phyloP scores from a whole-genome alignment of 2,113 vertebrate species.

The Petroica traversi region DNA sequence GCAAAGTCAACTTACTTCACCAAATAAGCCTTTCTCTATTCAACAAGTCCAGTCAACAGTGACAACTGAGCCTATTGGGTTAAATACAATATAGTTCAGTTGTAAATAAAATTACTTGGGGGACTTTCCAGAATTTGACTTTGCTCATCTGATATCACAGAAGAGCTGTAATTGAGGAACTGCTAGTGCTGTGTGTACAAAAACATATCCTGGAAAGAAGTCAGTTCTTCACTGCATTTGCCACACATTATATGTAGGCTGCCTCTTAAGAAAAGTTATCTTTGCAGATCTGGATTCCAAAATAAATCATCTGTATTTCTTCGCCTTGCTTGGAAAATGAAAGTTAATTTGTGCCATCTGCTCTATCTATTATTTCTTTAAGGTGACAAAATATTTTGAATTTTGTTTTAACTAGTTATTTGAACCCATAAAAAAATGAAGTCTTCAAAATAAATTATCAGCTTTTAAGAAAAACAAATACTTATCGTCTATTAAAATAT shows the following conservation, averaged over 20 bases:
- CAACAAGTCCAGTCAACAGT: neutral
- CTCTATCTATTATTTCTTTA: neutral
- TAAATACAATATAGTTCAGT: neutral
- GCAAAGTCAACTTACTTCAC: slow-evolving; percentile 26
- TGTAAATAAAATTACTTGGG: neutral
- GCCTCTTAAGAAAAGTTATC: neutral
- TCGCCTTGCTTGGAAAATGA: neutral
- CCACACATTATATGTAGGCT: neutral
- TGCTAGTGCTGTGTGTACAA: neutral
- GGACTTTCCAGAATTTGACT: neutral
- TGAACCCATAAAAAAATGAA: neutral
- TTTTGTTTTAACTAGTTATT: neutral
- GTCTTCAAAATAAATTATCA: neutral
- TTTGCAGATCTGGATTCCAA: neutral
- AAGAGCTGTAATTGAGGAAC: neutral
- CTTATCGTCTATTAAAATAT: neutral
- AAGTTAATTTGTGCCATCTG: neutral
- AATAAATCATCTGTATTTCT: neutral
- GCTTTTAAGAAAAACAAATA: neutral
- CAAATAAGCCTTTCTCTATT: neutral
- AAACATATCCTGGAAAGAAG: neutral
- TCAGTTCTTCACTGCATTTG: no score
- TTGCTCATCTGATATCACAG: neutral
- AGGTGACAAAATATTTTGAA: neutral
- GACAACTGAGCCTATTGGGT: neutral